Evolutionary conservation across 2,797 vertebrate species (phyloP), one percentile per base, ranked within the genome.

Genomic region (Rhinophrynus dorsalis): DNA sequence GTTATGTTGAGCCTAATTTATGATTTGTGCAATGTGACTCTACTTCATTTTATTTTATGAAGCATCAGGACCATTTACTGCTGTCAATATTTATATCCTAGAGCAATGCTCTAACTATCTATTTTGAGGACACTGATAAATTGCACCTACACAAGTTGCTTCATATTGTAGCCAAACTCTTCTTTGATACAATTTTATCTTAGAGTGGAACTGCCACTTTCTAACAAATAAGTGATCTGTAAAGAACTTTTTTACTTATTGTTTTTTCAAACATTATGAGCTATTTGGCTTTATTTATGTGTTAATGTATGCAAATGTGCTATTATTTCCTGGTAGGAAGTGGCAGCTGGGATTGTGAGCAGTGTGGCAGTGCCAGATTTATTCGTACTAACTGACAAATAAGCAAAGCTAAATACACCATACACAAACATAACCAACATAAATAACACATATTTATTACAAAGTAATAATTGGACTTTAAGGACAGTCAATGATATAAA

Each of bases 11-110:
- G 35, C 54, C 50, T 66, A 73, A 73, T 73, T 73, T 73, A 73
- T 66, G 69, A 73, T 73, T 66, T 66, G 52, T 59, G 59, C 44
- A 73, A 66, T 73, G 69, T 52, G 61, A 58, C 61, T 73, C 54
- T 59, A 52, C 57, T 73, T 73, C 57, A 65, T 73, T 73, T 65
- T 73, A 58, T 73, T 73, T 73, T 66, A 65, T 66, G 44, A 51
- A 73, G 44, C 69, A 65, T 73, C 61, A 58, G 45, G 54, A 70
- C 33, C 61, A 72, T 73, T 73, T 66, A 59, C 61, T 65, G 61
- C 59, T 73, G 61, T 59, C 61, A 65, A 66, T 66, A 65, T 44
- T 52, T 59, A 56, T 45, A 66, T 66, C 61, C 69, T 24, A 6
- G 60, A 72, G 54, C 52, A 59, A 42, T 58, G 68, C 42, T 71